Percentiles rank a stretch among this genome's conserved stretches.
Evolutionary conservation across 2,797 vertebrate genomes (phyloP).

Genomic region (Macropus fuliginosus): DNA sequence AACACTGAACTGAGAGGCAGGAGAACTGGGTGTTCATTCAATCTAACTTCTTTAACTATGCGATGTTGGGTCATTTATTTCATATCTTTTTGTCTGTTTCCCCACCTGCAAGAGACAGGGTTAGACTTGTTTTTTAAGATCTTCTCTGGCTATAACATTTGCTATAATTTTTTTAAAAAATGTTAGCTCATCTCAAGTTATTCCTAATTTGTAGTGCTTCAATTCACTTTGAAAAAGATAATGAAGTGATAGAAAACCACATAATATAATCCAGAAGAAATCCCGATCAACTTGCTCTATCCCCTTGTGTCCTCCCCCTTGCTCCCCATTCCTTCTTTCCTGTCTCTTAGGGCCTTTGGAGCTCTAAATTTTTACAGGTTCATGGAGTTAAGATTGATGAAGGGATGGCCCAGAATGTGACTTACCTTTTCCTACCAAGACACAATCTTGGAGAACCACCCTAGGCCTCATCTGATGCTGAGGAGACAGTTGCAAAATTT

Average conservation of each 20-base stretch:
- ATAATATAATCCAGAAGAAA: not conserved
- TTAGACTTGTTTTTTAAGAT: not conserved
- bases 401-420: not conserved
- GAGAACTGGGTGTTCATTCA: no score
- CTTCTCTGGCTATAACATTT: not conserved
- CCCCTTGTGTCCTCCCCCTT: not conserved
- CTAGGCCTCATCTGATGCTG: not conserved
- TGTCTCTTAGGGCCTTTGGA: not conserved
- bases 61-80: not conserved
- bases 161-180: not conserved
- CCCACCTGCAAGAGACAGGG: not conserved
- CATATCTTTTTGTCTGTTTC: not conserved
- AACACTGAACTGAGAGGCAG: not conserved
- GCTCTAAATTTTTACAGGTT: not conserved
- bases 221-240: not conserved
- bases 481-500: conserved; percentile 31
- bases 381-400: not conserved
- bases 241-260: conserved; percentile 25
- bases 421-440: conserved; percentile 6
- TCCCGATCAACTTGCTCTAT: not conserved
- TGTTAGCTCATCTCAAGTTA: not conserved
- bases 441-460: conserved; percentile 1
- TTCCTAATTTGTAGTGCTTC: conserved; percentile 23
- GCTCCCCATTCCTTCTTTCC: not conserved
- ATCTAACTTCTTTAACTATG: not conserved